These are phyloP conservation scores for Melanerpes aurifrons DNA, from an alignment of 2,113 vertebrate species.

Conservation along the genomic window DNA sequence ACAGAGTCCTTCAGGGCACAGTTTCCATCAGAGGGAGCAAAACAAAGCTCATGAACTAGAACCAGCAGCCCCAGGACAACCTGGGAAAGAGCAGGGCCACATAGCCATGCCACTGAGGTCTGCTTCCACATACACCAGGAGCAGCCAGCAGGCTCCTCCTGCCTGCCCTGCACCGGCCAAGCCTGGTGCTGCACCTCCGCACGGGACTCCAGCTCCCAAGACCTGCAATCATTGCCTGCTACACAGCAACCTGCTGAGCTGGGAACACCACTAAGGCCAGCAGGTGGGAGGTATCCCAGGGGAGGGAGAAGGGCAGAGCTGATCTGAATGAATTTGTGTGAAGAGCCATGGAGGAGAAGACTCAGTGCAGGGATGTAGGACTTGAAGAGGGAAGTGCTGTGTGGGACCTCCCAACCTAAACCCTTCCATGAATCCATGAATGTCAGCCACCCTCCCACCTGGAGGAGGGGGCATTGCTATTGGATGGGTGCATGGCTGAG, in stretches of 20 bases:
- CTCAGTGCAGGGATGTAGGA: rapidly evolving
- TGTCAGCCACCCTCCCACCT: neutral
- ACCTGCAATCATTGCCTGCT: neutral
- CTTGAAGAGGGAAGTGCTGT: neutral
- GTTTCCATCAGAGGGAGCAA: neutral
- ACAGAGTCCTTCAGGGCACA: neutral
- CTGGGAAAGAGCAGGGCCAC: neutral
- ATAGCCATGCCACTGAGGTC: neutral
- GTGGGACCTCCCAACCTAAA: neutral
- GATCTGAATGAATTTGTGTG: neutral
- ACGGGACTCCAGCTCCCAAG: neutral
- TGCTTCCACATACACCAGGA: neutral
- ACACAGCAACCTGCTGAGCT: neutral
- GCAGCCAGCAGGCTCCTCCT: neutral
- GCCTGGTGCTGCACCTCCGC: neutral
- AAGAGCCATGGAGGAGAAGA: neutral
- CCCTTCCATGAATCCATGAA: too few relatives aligned
- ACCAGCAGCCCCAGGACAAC: neutral
- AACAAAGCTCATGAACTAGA: neutral
- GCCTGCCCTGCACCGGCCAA: neutral
- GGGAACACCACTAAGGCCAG: constrained; percentile 32
- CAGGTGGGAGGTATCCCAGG: constrained; percentile 23
- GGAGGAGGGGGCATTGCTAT: neutral
- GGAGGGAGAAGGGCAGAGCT: neutral
- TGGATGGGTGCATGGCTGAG: rapidly evolving